Conservation (phyloP, 2,888 invertebrate species). For the Tetragonula carbonaria region DNA sequence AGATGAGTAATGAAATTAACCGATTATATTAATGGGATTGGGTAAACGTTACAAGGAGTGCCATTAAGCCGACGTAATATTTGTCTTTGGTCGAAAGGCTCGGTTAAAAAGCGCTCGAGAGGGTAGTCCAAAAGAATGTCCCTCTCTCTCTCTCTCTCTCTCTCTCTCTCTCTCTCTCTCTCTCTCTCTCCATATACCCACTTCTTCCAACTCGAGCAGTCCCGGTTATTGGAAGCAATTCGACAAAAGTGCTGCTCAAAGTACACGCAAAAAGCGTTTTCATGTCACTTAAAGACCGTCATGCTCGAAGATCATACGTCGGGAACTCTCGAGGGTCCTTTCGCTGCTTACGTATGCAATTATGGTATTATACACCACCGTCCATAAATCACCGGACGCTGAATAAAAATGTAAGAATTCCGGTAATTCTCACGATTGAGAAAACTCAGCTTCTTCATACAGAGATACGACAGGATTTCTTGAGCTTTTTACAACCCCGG, state of each 20-base stretch:
- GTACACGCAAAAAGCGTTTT: constrained; percentile 52
- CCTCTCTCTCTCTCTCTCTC: constrained; percentile 5
- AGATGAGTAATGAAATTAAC: constrained; percentile 29
- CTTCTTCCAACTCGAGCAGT: constrained; percentile 4
- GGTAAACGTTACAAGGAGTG: constrained; percentile 37
- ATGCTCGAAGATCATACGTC: neutral
- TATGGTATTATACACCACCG: neutral
- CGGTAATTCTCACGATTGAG: too few species aligned
- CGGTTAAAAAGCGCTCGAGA: constrained; percentile 34
- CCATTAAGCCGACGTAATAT: constrained; percentile 51
- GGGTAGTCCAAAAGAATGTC: constrained; percentile 37
- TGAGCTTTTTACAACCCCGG: too few species aligned
- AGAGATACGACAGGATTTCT: too few species aligned
- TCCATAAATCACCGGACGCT: too few species aligned
- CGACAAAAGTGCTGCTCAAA: constrained; percentile 37
- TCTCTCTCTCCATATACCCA: neutral
- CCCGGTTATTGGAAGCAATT: constrained; percentile 41
- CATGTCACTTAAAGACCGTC: constrained; percentile 39
- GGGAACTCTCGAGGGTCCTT: neutral
- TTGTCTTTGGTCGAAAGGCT: constrained; percentile 48
- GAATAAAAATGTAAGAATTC: too few species aligned
- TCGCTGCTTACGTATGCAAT: neutral
- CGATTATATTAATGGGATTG: constrained; percentile 18
- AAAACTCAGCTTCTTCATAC: too few species aligned
- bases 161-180: constrained; percentile 11